Percentiles rank a stretch among this genome's conserved stretches.
Conservation (phyloP, 2,797 vertebrate genomes). For the Melanotaenia trifasciata region DNA sequence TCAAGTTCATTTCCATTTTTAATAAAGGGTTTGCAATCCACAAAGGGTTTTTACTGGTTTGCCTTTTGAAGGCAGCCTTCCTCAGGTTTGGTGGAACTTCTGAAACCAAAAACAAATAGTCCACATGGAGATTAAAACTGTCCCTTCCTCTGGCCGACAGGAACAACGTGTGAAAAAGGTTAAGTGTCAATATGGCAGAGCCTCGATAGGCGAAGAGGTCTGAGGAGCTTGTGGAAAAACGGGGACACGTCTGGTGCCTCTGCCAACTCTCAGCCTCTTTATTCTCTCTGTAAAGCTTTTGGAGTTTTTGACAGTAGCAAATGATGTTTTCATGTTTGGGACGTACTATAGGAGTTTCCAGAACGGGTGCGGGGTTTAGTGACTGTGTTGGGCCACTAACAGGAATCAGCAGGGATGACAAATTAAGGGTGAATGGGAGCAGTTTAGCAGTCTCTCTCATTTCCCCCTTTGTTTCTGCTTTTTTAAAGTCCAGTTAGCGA, state of each 20-base stretch:
- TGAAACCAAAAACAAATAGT: conserved; percentile 58
- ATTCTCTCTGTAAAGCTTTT: conserved; percentile 80
- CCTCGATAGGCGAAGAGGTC: conserved; percentile 85
- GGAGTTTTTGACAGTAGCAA: conserved; percentile 84
- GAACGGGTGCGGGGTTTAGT: conserved; percentile 56
- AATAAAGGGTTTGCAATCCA: conserved; percentile 88
- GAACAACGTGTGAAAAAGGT: conserved; percentile 81
- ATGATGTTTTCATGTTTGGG: conserved; percentile 71
- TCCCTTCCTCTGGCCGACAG: conserved; percentile 72
- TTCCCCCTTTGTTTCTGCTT: conserved; percentile 23
- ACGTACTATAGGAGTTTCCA: conserved; percentile 65
- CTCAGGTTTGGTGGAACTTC: conserved; percentile 82
- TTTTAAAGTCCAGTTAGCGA: conserved; percentile 65
- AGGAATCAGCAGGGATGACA: conserved; percentile 54
- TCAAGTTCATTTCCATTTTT: conserved; percentile 92
- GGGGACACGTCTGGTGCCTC: conserved; percentile 58
- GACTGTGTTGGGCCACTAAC: conserved; percentile 60
- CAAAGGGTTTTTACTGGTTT: conserved; percentile 72
- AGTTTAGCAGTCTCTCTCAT: conserved; percentile 66
- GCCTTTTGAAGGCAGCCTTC: conserved; percentile 86
- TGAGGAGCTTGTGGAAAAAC: conserved; percentile 85
- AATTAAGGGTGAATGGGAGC: conserved; percentile 6
- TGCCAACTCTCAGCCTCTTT: conserved; percentile 55
- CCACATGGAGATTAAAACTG: conserved; percentile 62
- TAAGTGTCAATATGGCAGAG: conserved; percentile 87